Base-by-base conservation (phyloP, 2,888 invertebrate species). In the Subacronicta megacephala region DNA sequence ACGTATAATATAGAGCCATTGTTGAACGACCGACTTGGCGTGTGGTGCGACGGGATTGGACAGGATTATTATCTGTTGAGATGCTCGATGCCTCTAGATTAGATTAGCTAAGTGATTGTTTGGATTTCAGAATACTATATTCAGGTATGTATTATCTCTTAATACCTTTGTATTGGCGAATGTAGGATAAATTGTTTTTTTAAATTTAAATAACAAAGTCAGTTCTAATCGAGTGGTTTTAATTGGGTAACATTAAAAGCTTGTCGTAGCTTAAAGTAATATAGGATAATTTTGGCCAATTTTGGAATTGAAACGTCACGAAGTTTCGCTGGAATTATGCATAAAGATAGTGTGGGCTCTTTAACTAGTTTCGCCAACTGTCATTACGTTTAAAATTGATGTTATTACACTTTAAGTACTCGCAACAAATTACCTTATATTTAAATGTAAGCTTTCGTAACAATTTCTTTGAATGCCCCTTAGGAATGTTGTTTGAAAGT, bases 401-500 rank as follows among this genome's bases (percentile, higher is more conserved):
- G 61, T 55, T 66, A 65, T 63, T 61, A 64, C 59, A 52, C 41
- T 67, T 63, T 50, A 53, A 66, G 44, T 56, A 43, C 49, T 54
- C 43, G 54, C 59, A 60, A 69, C 69, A 67, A 73, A 75, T 72
- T 52, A 54, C 51, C 31, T 70, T 67, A 62, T 55, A 59, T 70
- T 68, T 52, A 59, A 66, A 55, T 62, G 57, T 38, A 58, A 60
- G 37, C 38, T 42, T 57, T 53, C 13, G 60, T 20, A 62, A 59
- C 41, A 38, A 62, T 67, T 63, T 63, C 49, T 62, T 66, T 46
- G 33, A 47, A 50, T 46, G 33, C 35, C 38, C 38, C 56, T 54
- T 20, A 57, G 56, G 68, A 75, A 64, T 74, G 71, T 68, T 40
- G 68, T 83, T 81, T 67, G 81, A 84, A 88, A 89, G 86, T 88